Conservation (phyloP, 2,797 vertebrate genomes). For the Coregonus ussuriensis region DNA sequence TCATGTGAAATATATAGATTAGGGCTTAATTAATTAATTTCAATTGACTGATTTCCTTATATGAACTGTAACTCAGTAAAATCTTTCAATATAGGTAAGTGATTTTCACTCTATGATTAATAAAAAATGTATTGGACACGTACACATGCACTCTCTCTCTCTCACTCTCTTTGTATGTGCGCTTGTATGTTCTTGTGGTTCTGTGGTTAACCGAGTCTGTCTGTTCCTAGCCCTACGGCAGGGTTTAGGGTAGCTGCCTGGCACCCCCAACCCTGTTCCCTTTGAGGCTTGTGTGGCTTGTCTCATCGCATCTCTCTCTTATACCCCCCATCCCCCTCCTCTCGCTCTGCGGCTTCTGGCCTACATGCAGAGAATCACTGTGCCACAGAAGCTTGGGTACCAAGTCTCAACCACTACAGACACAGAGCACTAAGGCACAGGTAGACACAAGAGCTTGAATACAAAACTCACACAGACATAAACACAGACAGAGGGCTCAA, state of each 20-base stretch:
- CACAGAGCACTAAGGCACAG: constrained; percentile 38
- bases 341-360: constrained; percentile 31
- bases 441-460: constrained; percentile 20
- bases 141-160: neutral
- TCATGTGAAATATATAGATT: too few species aligned
- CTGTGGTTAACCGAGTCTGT: constrained; percentile 52
- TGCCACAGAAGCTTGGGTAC: constrained; percentile 34
- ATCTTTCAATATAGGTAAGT: neutral
- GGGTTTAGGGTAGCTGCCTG: constrained; percentile 69
- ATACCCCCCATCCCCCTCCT: constrained; percentile 11
- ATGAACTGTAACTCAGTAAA: too few species aligned
- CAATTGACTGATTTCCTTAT: too few species aligned
- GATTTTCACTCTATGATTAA: neutral
- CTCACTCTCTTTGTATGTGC: neutral
- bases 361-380: constrained; percentile 36
- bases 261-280: constrained; percentile 52
- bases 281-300: constrained; percentile 63
- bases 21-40: too few species aligned
- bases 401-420: constrained; percentile 49
- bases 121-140: neutral
- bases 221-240: constrained; percentile 62
- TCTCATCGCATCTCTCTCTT: constrained; percentile 76
- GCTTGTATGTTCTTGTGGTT: constrained; percentile 47
- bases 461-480: constrained; percentile 18
- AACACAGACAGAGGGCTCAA: neutral